A percentile compares a stretch with the other conserved stretches of the same genome.
These are phyloP conservation scores for Psilopogon haemacephalus DNA, from an alignment of 2,113 vertebrate genomes.

Conservation along the genomic window DNA sequence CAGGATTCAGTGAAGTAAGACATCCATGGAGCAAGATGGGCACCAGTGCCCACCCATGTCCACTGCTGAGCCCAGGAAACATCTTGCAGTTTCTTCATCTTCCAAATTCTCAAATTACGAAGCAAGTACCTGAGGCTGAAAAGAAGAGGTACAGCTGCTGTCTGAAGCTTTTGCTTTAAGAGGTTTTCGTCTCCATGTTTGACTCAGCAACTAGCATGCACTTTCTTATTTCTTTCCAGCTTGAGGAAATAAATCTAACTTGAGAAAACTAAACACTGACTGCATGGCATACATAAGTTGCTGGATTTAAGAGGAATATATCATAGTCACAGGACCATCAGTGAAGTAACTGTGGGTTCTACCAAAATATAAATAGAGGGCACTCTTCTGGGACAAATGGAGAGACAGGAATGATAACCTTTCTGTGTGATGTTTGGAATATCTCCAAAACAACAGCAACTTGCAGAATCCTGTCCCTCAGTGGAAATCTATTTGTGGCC, in stretches of 20 bases:
- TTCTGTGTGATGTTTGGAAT: background rate
- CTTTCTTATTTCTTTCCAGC: conserved; percentile 11
- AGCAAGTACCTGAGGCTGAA: background rate
- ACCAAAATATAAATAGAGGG: conserved; percentile 20
- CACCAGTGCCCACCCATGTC: background rate
- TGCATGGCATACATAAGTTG: conserved; percentile 41
- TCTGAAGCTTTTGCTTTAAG: background rate
- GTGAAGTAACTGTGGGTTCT: conserved; percentile 12
- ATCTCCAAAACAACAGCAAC: background rate
- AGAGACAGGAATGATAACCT: background rate
- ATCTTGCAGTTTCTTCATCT: background rate
- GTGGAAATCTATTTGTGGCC: background rate
- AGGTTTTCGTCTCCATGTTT: background rate
- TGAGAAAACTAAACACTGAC: conserved; percentile 45
- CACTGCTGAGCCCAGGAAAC: background rate
- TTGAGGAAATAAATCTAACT: conserved; percentile 42
- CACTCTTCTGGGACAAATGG: background rate
- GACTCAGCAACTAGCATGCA: background rate
- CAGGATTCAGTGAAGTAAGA: background rate
- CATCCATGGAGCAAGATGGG: background rate
- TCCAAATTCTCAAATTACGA: background rate
- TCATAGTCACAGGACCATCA: background rate
- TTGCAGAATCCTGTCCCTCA: background rate
- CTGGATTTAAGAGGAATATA: conserved; percentile 50
- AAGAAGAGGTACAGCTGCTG: background rate